A percentile compares a stretch with the other conserved stretches of the same genome.
phyloP scores from a whole-genome alignment of 2,113 vertebrate species.

The Seriola dumerili region DNA sequence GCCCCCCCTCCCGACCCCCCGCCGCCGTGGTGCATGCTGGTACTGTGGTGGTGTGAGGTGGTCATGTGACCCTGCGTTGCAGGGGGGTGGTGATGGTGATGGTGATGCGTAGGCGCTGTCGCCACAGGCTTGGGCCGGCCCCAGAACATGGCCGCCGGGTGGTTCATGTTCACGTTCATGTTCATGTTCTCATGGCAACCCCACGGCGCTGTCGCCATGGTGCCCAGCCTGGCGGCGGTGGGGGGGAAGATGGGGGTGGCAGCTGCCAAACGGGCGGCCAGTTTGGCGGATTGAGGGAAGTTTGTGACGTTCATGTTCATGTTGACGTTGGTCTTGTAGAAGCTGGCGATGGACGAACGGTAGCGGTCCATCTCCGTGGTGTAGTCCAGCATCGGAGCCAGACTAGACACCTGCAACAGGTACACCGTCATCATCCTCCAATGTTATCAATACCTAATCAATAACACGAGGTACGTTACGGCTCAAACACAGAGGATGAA shows the following conservation, averaged over 20 bases:
- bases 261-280: conserved; percentile 86
- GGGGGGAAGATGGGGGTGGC: conserved; percentile 92
- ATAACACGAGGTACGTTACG: too few relatives aligned
- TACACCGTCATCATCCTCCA: neutral
- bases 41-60: conserved; percentile 79
- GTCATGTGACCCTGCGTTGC: conserved; percentile 69
- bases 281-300: conserved; percentile 93
- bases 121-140: conserved; percentile 79
- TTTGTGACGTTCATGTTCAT: conserved; percentile 88
- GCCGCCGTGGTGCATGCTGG: conserved; percentile 84
- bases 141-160: conserved; percentile 85
- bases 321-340: conserved; percentile 93
- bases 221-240: conserved; percentile 85
- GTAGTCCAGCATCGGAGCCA: conserved; percentile 91
- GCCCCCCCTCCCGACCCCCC: conserved; percentile 53
- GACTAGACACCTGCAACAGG: conserved; percentile 79
- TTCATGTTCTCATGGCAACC: conserved; percentile 88
- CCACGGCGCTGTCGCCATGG: conserved; percentile 88
- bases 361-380: conserved; percentile 95
- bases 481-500: too few relatives aligned
- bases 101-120: conserved; percentile 51
- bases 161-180: conserved; percentile 76
- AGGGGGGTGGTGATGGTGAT: conserved; percentile 63
- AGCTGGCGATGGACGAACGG: conserved; percentile 92
- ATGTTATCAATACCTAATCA: too few relatives aligned